These are phyloP conservation scores for Dicrurus megarhynchus DNA, from an alignment of 2,113 vertebrate genomes.

Conservation along the genomic window DNA sequence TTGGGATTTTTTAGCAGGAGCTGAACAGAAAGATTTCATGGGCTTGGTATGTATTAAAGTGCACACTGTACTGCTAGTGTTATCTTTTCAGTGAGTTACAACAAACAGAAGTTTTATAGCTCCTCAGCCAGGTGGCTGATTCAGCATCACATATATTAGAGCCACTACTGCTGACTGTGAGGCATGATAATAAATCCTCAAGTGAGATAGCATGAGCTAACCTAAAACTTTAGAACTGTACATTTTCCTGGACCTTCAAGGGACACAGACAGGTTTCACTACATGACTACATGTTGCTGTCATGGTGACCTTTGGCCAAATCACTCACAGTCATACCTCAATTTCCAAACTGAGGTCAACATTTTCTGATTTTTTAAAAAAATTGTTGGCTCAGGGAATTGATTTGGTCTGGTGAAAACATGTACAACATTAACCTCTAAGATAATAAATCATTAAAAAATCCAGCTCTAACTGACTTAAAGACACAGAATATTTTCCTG, in stretches of 20 bases:
- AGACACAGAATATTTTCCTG: neutral
- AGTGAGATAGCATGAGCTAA: neutral
- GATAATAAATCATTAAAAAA: neutral
- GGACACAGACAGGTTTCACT: neutral
- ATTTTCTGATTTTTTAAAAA: neutral
- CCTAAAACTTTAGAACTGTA: neutral
- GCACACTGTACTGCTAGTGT: neutral
- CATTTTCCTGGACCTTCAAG: neutral
- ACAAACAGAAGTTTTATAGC: conserved; percentile 13
- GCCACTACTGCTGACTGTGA: neutral
- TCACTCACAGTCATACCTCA: neutral
- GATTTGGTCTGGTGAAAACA: neutral
- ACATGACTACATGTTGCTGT: neutral
- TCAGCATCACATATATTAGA: conserved; percentile 41
- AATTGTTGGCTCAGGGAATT: neutral
- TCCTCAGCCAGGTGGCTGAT: conserved; percentile 28
- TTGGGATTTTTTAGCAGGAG: neutral
- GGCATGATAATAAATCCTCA: conserved; percentile 20
- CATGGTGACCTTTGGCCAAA: neutral
- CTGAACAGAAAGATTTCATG: neutral
- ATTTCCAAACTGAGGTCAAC: neutral
- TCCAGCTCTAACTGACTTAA: neutral
- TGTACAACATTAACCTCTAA: neutral
- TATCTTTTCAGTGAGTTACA: conserved; percentile 49
- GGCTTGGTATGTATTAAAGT: conserved; percentile 4